Percentiles rank a stretch among this genome's conserved stretches.
Conservation (phyloP, 1,140 invertebrate genomes). For the Hypsibius dujardini region DNA sequence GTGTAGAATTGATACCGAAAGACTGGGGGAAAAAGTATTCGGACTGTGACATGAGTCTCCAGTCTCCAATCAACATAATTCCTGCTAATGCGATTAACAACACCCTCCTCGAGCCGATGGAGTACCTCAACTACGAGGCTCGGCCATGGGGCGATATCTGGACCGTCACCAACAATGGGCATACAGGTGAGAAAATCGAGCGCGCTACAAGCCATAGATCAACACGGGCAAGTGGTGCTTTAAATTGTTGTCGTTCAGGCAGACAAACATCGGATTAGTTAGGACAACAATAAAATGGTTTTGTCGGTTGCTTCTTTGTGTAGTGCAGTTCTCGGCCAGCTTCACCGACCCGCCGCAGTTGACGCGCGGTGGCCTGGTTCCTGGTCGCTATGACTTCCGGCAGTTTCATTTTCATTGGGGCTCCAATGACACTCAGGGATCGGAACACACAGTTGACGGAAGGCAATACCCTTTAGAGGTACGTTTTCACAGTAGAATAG, state of each 20-base stretch:
- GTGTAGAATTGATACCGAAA: neutral
- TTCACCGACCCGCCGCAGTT: constrained; percentile 27
- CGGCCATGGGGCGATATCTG: neutral
- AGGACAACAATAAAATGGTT: neutral
- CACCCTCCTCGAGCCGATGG: neutral
- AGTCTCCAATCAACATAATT: neutral
- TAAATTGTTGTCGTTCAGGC: too few species aligned
- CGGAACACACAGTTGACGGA: constrained; percentile 66
- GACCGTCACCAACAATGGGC: constrained; percentile 6
- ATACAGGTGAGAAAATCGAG: neutral
- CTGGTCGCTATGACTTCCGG: constrained; percentile 50
- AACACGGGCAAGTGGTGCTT: too few species aligned
- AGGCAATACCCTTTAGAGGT: constrained; percentile 34
- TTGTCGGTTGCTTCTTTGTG: neutral
- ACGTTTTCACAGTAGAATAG: too few species aligned
- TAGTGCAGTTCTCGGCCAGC: constrained; percentile 1
- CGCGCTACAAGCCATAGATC: neutral
- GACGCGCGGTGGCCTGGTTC: constrained; percentile 48
- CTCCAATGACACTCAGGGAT: constrained; percentile 54
- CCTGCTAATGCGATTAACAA: neutral
- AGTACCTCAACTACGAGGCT: neutral
- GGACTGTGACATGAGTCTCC: neutral
- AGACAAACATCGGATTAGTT: neutral
- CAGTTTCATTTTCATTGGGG: constrained; percentile 78
- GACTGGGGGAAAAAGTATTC: constrained; percentile 13